Base-by-base conservation (phyloP, 2,888 invertebrate genomes). In the Matsumyia berberina region DNA sequence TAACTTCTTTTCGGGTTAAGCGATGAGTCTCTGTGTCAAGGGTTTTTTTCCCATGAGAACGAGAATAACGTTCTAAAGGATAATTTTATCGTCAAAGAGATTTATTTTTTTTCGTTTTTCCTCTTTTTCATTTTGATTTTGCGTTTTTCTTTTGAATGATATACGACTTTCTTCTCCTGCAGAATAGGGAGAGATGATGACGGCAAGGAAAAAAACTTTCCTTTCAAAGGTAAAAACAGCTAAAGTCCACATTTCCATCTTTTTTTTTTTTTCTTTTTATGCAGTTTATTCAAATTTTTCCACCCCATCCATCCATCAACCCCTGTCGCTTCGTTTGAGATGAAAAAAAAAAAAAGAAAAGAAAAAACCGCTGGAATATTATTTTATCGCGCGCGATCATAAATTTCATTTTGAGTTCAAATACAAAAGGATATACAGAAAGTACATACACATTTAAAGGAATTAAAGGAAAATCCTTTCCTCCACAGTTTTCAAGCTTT, bases 341-440 rank as follows among this genome's bases (percentile, higher is more conserved):
- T 42, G 46, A 46, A 17, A 55, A 24, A 24, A 24, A 4, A 3
- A 24, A 24, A 24, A 24, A 24, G n/a, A n/a, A 73, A 19, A 37
- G 37, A 46, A 42, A 55, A 70, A 46, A 37, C 78, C 62, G 33
- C 49, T 15, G 35, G 73, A 58, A 58, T 66, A 73, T 73, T 39
- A 73, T 80, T 73, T 74, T 66, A 74, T 74, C 19, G 74, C 53
- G 8, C 35, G 53, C 72, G 58, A 78, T 78, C 78, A 72, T 72
- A 82, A 77, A 82, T 82, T 82, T 72, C 7, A 77, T 82, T 82
- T 78, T 60, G 19, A 78, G 60, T 78, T 82, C 60, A 82, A 72
- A 72, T 46, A 53, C 60, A 66, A 70, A 72, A 82, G 72, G 42
- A 72, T 77, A 46, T 39, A 35, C 19, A 12, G 31, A 17, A 64